A percentile compares a stretch with the other conserved stretches of the same genome.
Evolutionary conservation across 2,888 invertebrate species (phyloP).

Genomic region (Leucania comma): DNA sequence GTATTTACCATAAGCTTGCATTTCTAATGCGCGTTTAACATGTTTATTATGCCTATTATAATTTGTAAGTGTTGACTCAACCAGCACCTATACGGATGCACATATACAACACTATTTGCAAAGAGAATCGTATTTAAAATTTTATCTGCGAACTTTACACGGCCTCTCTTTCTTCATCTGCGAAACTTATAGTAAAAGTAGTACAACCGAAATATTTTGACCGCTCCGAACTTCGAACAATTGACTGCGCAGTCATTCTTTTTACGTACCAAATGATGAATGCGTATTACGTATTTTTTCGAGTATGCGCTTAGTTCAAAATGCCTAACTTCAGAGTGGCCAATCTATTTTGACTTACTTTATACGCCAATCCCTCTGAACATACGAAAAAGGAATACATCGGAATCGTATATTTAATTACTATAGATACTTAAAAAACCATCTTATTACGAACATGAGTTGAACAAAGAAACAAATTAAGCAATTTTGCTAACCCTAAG

Average conservation of each 20-base stretch:
- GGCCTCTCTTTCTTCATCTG: no score
- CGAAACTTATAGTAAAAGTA: no score
- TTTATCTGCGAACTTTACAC: background rate
- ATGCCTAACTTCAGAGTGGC: no score
- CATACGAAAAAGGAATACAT: conserved; percentile 7
- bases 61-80: conserved; percentile 14
- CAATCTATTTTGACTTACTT: no score
- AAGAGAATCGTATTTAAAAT: conserved; percentile 12
- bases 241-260: no score
- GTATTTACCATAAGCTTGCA: conserved; percentile 15
- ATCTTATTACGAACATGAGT: conserved; percentile 20
- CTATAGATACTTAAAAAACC: conserved; percentile 1
- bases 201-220: no score
- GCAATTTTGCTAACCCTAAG: conserved; percentile 50
- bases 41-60: conserved; percentile 11
- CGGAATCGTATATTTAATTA: conserved; percentile 7
- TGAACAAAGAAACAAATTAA: conserved; percentile 59
- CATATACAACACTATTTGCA: background rate
- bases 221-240: no score
- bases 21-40: conserved; percentile 12
- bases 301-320: no score
- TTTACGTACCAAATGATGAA: no score
- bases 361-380: background rate
- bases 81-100: background rate
- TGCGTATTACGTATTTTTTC: no score